phyloP scores from a whole-genome alignment of 2,113 vertebrate species.

The Nyctibius bracteatus region DNA sequence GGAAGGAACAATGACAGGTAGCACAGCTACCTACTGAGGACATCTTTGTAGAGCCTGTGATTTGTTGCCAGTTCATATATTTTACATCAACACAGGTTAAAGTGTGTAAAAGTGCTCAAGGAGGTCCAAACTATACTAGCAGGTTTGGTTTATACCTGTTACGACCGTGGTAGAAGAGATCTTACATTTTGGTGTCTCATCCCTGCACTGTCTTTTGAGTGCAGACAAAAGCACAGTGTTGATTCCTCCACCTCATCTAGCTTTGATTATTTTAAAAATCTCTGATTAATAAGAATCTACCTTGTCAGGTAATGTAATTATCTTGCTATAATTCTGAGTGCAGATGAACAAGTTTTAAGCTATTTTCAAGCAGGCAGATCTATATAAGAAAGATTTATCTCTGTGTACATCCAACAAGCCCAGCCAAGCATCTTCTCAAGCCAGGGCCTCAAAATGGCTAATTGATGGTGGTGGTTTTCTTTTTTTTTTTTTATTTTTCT shows the following conservation, averaged over 20 bases:
- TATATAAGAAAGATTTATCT: background rate
- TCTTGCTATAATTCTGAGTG: background rate
- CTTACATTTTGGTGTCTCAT: background rate
- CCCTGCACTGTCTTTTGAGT: background rate
- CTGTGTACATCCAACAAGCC: background rate
- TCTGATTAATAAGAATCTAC: background rate
- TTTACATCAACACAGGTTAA: background rate
- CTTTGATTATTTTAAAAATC: background rate
- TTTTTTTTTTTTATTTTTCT: background rate
- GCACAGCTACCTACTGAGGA: background rate
- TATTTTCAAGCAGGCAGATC: background rate
- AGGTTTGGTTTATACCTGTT: background rate
- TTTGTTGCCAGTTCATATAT: background rate
- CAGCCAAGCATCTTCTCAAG: background rate
- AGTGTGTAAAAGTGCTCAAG: background rate
- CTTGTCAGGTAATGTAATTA: background rate
- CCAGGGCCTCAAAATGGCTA: background rate
- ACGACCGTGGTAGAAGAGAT: background rate
- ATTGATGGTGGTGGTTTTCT: background rate
- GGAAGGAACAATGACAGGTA: background rate
- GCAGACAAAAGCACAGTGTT: background rate
- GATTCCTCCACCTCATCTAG: background rate
- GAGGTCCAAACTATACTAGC: background rate
- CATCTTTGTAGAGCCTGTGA: background rate
- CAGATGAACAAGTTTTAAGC: background rate